Conservation (phyloP, 1,140 invertebrate species). For the Drosophila parabipectinata region DNA sequence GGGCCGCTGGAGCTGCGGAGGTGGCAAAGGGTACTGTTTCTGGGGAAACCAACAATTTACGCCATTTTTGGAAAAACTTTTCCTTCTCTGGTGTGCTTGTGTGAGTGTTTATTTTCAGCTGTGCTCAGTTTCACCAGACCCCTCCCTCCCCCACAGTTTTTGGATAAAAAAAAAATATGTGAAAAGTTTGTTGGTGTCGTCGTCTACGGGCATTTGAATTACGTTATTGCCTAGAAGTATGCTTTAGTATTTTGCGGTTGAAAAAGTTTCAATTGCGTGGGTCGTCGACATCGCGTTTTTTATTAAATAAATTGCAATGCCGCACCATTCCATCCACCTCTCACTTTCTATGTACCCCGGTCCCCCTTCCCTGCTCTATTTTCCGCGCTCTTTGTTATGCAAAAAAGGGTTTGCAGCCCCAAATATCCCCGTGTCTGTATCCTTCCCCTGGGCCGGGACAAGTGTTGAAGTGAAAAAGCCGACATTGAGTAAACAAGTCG, state of each 20-base stretch:
- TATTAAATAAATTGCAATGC: constrained; percentile 77
- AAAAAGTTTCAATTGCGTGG: constrained; percentile 80
- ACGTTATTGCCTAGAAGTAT: constrained; percentile 79
- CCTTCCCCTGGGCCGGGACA: constrained; percentile 27
- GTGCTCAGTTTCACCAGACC: constrained; percentile 34
- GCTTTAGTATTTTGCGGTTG: constrained; percentile 78
- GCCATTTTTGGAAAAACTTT: constrained; percentile 71
- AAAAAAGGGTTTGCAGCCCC: constrained; percentile 42
- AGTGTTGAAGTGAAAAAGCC: constrained; percentile 51
- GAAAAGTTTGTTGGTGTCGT: constrained; percentile 71
- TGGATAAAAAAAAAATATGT: constrained; percentile 51
- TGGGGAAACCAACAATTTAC: constrained; percentile 64
- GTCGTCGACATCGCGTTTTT: constrained; percentile 63
- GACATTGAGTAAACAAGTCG: constrained; percentile 59
- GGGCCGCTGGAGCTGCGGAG: background rate
- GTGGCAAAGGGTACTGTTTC: constrained; percentile 44
- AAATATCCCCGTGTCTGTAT: constrained; percentile 17
- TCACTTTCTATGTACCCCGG: background rate
- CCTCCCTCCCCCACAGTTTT: constrained; percentile 8
- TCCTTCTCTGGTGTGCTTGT: constrained; percentile 18
- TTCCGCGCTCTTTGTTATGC: constrained; percentile 62
- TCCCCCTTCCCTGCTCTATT: background rate
- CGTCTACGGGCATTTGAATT: constrained; percentile 69
- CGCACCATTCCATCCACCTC: constrained; percentile 18
- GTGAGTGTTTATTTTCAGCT: constrained; percentile 46